Evolutionary conservation across 1,140 invertebrate species (phyloP).

Genomic region (Acromyrmex echinatior): DNA sequence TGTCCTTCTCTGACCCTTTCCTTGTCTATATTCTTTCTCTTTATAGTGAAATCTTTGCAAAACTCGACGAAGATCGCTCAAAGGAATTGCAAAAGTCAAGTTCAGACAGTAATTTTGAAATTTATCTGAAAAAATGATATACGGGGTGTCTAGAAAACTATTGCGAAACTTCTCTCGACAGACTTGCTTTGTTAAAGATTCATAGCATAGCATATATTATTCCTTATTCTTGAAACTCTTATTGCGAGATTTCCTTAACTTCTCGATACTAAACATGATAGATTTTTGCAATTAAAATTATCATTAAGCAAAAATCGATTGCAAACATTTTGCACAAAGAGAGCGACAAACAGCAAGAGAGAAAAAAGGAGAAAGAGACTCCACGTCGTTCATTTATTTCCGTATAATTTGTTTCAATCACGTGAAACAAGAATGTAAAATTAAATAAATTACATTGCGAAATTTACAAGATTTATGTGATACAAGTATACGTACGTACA

Average conservation of each 20-base stretch:
- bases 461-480: neutral
- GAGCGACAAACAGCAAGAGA: neutral
- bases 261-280: neutral
- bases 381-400: neutral
- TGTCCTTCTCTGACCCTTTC: too few relatives aligned
- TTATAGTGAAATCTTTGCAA: constrained; percentile 32
- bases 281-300: neutral
- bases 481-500: too few relatives aligned
- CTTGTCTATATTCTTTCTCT: neutral
- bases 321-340: neutral
- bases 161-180: neutral
- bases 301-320: neutral
- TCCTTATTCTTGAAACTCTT: neutral
- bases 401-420: neutral
- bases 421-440: neutral
- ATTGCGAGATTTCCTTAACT: neutral
- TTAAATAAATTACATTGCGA: neutral
- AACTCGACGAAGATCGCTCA: constrained; percentile 21
- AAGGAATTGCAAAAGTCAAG: constrained; percentile 46
- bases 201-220: neutral
- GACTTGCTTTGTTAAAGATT: neutral
- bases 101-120: constrained; percentile 20
- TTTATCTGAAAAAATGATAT: neutral
- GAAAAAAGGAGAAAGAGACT: neutral
- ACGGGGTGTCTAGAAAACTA: neutral